Evolutionary conservation across 2,888 invertebrate genomes (phyloP).

Genomic region (Drosophila falleni): DNA sequence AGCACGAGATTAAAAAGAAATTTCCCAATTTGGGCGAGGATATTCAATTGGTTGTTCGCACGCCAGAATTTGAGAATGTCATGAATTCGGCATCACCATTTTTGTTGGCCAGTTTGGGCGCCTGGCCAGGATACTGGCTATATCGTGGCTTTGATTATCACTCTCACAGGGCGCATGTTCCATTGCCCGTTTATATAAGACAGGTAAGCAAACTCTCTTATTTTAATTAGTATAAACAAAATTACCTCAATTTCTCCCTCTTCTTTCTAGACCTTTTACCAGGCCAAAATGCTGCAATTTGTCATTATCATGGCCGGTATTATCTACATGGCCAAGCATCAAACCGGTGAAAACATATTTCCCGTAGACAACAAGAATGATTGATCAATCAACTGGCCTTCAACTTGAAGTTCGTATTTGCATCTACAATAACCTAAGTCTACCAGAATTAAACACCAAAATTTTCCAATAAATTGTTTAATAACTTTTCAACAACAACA

Average conservation of each 20-base stretch:
- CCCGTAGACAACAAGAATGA: constrained; percentile 10
- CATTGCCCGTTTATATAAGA: constrained; percentile 68
- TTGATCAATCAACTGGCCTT: not conserved
- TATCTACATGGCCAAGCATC: constrained; percentile 43
- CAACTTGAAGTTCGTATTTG: constrained; percentile 10
- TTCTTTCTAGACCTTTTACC: constrained; percentile 68
- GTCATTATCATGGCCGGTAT: constrained; percentile 68
- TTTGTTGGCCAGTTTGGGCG: constrained; percentile 62
- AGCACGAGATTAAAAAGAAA: not conserved
- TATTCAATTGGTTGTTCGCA: constrained; percentile 59
- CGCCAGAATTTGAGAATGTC: constrained; percentile 53
- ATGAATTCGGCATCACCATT: constrained; percentile 61
- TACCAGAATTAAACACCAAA: not conserved
- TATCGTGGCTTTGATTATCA: constrained; percentile 73
- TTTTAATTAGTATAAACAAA: too few relatives aligned
- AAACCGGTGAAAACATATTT: constrained; percentile 22
- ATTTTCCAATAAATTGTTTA: constrained; percentile 2
- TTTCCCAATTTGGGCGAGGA: constrained; percentile 68
- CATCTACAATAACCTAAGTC: not conserved
- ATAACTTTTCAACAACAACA: constrained; percentile 20
- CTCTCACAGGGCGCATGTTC: constrained; percentile 54
- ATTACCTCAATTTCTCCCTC: too few relatives aligned
- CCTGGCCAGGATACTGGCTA: constrained; percentile 76
- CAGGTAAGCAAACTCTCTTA: too few relatives aligned
- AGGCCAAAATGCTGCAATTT: constrained; percentile 72